phyloP scores from a whole-genome alignment of 2,113 vertebrate species.

The Calypte anna region DNA sequence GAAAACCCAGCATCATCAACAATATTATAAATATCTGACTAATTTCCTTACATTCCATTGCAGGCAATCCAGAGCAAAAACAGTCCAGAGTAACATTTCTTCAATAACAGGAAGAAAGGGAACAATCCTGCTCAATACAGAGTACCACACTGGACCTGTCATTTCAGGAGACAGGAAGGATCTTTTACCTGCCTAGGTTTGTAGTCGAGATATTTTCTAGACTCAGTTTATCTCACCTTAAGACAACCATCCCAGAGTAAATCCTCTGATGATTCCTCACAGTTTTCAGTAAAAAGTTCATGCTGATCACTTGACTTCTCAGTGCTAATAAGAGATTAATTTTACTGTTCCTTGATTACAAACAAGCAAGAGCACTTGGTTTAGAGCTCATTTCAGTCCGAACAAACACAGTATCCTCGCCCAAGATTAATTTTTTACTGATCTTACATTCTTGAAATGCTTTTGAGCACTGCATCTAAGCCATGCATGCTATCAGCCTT shows the following conservation, averaged over 20 bases:
- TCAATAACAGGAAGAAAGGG: not conserved
- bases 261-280: not conserved
- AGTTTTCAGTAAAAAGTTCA: not conserved
- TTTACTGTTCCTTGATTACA: not conserved
- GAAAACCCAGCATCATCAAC: not conserved
- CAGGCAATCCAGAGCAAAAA: not conserved
- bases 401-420: accelerated
- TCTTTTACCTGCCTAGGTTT: not conserved
- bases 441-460: not conserved
- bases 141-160: not conserved
- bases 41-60: not conserved
- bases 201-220: not conserved
- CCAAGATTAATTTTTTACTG: not conserved
- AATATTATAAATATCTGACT: not conserved
- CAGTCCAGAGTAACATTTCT: not conserved
- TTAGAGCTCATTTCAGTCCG: not conserved
- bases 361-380: not conserved
- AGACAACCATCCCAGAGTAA: not conserved
- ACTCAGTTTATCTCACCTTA: not conserved
- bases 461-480: not conserved
- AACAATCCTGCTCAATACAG: not conserved
- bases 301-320: not conserved
- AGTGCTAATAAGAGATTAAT: not conserved
- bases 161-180: not conserved
- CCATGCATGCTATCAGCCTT: not conserved